A percentile compares a stretch with the other conserved stretches of the same genome.
Evolutionary conservation across 2,888 invertebrate genomes (phyloP).

Genomic region (Oscheius sp.): DNA sequence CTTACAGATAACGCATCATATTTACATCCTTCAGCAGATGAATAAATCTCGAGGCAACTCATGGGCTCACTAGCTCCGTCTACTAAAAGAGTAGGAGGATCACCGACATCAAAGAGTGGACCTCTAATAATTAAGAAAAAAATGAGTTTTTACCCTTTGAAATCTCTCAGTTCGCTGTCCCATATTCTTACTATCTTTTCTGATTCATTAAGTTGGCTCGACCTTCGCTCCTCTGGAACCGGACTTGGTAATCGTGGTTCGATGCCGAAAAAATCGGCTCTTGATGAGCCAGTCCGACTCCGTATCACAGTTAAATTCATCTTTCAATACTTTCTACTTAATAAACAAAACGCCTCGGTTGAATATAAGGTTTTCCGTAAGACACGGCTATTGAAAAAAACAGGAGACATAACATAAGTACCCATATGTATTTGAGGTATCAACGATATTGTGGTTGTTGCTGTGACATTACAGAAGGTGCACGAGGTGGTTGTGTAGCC

Average conservation of each 20-base stretch:
- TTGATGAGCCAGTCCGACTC: constrained; percentile 31
- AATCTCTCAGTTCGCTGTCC: background rate
- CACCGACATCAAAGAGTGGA: background rate
- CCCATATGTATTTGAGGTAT: background rate
- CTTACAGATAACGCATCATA: background rate
- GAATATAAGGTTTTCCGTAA: background rate
- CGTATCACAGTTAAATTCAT: constrained; percentile 1
- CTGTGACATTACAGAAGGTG: constrained; percentile 3
- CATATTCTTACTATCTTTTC: background rate
- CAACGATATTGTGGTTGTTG: background rate
- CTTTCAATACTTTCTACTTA: too few species aligned
- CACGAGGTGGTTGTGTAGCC: too few species aligned
- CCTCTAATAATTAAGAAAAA: background rate
- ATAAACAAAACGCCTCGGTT: background rate
- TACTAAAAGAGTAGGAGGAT: constrained; percentile 1
- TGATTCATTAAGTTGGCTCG: constrained; percentile 13
- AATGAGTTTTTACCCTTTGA: background rate
- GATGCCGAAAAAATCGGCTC: constrained; percentile 37
- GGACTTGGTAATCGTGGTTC: constrained; percentile 27
- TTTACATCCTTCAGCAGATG: background rate
- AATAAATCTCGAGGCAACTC: background rate
- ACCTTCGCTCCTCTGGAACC: constrained; percentile 1
- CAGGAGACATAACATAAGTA: background rate
- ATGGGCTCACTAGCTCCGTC: background rate
- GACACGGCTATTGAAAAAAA: too few species aligned